Conservation (phyloP, 2,888 invertebrate genomes). For the Notodonta ziczac region DNA sequence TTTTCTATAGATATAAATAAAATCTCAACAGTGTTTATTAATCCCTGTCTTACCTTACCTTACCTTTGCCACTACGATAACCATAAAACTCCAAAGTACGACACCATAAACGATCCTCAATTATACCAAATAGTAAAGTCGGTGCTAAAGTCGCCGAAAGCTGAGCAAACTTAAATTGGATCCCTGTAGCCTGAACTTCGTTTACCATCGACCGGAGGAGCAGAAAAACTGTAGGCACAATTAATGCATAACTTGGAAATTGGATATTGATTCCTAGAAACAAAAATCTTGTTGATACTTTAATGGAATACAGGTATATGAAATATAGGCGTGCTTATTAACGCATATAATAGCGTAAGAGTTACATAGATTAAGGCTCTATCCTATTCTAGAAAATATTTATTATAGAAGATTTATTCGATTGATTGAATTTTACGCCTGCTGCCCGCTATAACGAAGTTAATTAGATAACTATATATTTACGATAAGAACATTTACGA, state of each 20-base stretch:
- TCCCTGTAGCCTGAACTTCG: constrained; percentile 43
- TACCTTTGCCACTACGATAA: background rate
- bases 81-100: background rate
- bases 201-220: constrained; percentile 33
- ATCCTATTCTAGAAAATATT: background rate
- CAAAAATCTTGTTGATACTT: constrained; percentile 5
- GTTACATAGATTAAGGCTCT: background rate
- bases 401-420: background rate
- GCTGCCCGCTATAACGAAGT: background rate
- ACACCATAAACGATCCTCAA: constrained; percentile 21
- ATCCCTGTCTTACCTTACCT: too few relatives aligned
- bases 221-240: constrained; percentile 51
- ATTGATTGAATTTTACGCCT: background rate
- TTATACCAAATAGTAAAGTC: constrained; percentile 30
- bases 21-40: background rate
- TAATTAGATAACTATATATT: background rate
- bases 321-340: background rate
- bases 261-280: constrained; percentile 43
- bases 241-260: constrained; percentile 48
- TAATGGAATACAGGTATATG: background rate
- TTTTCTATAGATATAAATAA: background rate
- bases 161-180: constrained; percentile 71
- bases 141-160: constrained; percentile 56
- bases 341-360: background rate
- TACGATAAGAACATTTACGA: too few relatives aligned